Evolutionary conservation across 2,888 invertebrate species (phyloP).

Genomic region (Eupithecia inturbata): DNA sequence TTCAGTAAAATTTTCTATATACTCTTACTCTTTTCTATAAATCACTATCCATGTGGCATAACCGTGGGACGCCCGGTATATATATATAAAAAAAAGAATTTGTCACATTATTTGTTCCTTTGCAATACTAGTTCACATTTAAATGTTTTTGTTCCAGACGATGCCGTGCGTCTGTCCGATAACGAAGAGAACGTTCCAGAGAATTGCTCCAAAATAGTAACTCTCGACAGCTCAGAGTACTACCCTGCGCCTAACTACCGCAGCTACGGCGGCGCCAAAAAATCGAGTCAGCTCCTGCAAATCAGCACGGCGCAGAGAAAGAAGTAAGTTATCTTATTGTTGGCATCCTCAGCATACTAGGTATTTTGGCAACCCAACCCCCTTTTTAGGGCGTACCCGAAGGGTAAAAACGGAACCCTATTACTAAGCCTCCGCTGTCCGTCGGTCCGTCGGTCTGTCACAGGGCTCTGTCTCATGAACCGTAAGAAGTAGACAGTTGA

Average conservation of each 20-base stretch:
- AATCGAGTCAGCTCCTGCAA: slow-evolving; percentile 85
- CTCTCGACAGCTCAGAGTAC: slow-evolving; percentile 87
- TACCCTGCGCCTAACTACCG: slow-evolving; percentile 91
- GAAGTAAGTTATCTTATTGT: slow-evolving; percentile 54
- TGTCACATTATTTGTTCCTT: background rate
- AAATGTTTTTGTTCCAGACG: slow-evolving; percentile 59
- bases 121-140: background rate
- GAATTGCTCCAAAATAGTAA: slow-evolving; percentile 87
- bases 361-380: background rate
- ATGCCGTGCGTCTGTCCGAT: slow-evolving; percentile 89
- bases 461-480: too few relatives aligned
- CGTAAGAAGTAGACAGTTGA: too few relatives aligned
- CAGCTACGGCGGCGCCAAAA: slow-evolving; percentile 86
- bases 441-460: too few relatives aligned
- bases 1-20: too few relatives aligned
- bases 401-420: too few relatives aligned
- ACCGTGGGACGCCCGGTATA: too few relatives aligned
- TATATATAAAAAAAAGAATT: too few relatives aligned
- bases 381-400: too few relatives aligned
- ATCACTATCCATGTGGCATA: too few relatives aligned
- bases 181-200: slow-evolving; percentile 86
- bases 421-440: too few relatives aligned
- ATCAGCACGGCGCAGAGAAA: slow-evolving; percentile 87
- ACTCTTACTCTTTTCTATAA: too few relatives aligned
- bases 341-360: background rate